Base-by-base conservation (phyloP, 2,797 vertebrate genomes). In the Mallotus villosus region DNA sequence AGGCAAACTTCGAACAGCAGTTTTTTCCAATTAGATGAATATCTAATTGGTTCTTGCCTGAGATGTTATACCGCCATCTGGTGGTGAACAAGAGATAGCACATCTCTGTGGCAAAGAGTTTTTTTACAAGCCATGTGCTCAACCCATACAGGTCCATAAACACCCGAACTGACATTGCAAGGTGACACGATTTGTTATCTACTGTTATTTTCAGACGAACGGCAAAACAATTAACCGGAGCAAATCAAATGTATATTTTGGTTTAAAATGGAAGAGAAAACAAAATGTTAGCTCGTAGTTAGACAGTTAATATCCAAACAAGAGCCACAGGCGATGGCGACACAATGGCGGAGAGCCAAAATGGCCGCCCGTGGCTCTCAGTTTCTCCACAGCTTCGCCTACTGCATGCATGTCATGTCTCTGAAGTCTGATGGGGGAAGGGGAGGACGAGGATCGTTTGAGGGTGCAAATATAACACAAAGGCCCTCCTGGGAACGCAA, bases 301-400 rank as follows among this genome's bases (percentile, higher is more conserved):
- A 32, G n/a, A 11, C 29, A 32, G 67, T 58, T 69, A 68, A 73
- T 67, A 64, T 81, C 78, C 68, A 78, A 60, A 41, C 78, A 60
- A 41, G 41, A 14, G 21, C 46, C 9, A 41, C 32, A 34, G 12
- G n/a, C 29, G 49, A n/a, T 29, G 12, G 12, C 60, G 29, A 27
- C 14, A 11, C 9, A 22, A 11, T 19, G 46, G 2, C 51, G 3
- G n/a, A 9, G 6, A 32, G 16, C 53, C 27, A 80, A 61, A 78
- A 57, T 61, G 9, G 17, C 41, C 70, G 67, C 29, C 25, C 55
- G 0, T 41, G 66, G 19, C 68, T 32, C 17, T 21, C 17, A 49
- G 46, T 49, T 49, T 49, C 46, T 49, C 16, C 46, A 6, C 32
- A 8, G 53, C 27, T 67, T 70, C 67, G 32, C 74, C 32, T 32